These are phyloP conservation scores for Eudyptes chrysolophus DNA, from an alignment of 2,113 vertebrate species.

Conservation along the genomic window DNA sequence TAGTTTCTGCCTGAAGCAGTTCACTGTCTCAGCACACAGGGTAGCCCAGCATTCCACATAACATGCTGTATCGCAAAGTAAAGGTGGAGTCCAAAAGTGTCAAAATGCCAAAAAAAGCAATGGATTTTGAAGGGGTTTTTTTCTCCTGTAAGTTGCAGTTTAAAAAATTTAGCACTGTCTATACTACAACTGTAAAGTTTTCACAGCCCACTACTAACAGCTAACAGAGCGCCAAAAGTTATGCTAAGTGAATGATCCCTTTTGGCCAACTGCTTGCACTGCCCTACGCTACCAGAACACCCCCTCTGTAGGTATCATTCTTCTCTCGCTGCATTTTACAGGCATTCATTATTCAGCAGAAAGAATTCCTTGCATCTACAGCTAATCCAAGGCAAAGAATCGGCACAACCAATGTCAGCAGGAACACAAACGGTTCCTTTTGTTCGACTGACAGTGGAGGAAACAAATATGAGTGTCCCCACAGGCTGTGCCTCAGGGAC, in stretches of 20 bases:
- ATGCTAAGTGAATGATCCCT: background rate
- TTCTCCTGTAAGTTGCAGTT: background rate
- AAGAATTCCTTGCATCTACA: background rate
- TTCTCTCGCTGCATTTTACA: background rate
- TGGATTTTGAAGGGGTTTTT: background rate
- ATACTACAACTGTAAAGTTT: background rate
- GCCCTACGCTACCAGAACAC: fast-evolving
- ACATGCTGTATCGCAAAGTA: fast-evolving
- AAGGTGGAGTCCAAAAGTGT: background rate
- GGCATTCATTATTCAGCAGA: background rate
- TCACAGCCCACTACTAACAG: background rate
- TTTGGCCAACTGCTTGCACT: background rate
- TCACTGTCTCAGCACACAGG: background rate
- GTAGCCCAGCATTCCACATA: background rate
- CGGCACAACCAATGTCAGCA: background rate
- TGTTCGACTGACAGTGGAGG: background rate
- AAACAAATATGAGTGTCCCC: fast-evolving
- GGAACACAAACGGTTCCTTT: background rate
- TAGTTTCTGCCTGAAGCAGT: background rate
- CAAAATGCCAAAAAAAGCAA: background rate
- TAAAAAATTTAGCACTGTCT: background rate
- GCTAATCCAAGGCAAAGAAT: background rate
- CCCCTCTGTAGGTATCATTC: background rate
- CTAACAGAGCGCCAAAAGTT: background rate
- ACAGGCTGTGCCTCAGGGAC: background rate